These are phyloP conservation scores for Chromis chromis DNA, from an alignment of 2,797 vertebrate genomes.

Conservation along the genomic window DNA sequence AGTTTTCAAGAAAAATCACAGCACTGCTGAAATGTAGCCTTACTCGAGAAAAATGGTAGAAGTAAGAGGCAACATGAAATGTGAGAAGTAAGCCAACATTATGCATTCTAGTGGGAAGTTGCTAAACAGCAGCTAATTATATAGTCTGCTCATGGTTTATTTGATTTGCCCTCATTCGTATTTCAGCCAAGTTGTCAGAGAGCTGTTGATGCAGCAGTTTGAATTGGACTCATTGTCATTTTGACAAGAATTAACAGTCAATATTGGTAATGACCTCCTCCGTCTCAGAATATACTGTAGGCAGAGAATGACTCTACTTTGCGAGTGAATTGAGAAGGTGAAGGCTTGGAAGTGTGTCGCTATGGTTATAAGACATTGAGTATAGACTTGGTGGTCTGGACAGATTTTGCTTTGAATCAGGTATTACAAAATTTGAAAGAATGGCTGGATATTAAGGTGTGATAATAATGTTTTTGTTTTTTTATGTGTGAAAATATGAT, in stretches of 20 bases:
- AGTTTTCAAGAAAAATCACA: conserved; percentile 29
- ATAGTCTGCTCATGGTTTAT: conserved; percentile 37
- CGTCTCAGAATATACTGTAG: neutral
- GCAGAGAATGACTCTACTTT: neutral
- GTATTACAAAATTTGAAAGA: neutral
- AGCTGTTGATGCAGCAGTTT: conserved; percentile 23
- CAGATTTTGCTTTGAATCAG: neutral
- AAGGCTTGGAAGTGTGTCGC: neutral
- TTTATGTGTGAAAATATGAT: conserved; percentile 6
- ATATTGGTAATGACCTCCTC: conserved; percentile 8
- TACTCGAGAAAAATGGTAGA: conserved; percentile 21
- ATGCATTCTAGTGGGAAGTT: conserved; percentile 43
- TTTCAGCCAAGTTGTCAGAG: conserved; percentile 27
- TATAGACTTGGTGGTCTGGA: neutral
- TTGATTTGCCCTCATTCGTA: conserved; percentile 30
- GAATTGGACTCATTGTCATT: conserved; percentile 12
- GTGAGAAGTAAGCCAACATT: conserved; percentile 35
- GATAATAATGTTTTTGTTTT: neutral
- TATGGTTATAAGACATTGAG: neutral
- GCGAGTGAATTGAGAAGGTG: neutral
- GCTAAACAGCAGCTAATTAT: conserved; percentile 52
- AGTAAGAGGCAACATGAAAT: conserved; percentile 41
- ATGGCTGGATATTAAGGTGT: neutral
- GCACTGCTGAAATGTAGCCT: conserved; percentile 33
- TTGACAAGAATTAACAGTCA: conserved; percentile 21